Evolutionary conservation across 2,797 vertebrate genomes (phyloP).

Genomic region (Serranus cabrilla): DNA sequence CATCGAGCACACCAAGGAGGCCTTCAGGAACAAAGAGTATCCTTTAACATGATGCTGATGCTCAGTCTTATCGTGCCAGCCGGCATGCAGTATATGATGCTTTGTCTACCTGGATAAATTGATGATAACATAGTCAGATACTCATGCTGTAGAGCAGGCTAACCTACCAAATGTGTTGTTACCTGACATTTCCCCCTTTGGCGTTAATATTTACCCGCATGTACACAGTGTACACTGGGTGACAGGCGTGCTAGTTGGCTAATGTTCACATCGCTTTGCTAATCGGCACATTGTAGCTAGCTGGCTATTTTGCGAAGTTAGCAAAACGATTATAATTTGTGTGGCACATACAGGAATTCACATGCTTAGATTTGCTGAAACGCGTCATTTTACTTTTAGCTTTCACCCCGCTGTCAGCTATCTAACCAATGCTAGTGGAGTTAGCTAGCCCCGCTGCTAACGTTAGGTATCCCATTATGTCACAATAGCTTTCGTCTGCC

Average conservation of each 20-base stretch:
- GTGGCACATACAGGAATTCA: rapidly evolving
- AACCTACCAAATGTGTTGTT: slow-evolving; percentile 10
- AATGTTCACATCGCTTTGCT: slow-evolving; percentile 13
- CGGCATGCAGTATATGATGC: neutral
- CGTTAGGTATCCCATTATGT: slow-evolving; percentile 58
- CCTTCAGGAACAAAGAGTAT: slow-evolving; percentile 99
- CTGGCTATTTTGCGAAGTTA: neutral
- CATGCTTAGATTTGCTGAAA: neutral
- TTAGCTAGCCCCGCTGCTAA: slow-evolving; percentile 65
- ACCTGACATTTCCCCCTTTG: slow-evolving; percentile 30
- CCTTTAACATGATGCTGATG: slow-evolving; percentile 79
- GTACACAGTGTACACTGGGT: slow-evolving; percentile 34
- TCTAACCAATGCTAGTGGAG: slow-evolving; percentile 29
- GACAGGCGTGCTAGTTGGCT: slow-evolving; percentile 39
- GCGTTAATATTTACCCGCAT: slow-evolving; percentile 38
- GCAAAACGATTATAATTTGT: neutral
- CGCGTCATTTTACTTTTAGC: slow-evolving; percentile 24
- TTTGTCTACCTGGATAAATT: neutral
- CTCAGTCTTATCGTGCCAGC: slow-evolving; percentile 4
- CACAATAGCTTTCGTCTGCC: slow-evolving; percentile 56
- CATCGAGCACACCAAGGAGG: slow-evolving; percentile 95
- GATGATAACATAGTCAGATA: neutral
- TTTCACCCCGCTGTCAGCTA: slow-evolving; percentile 42
- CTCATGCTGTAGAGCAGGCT: no score
- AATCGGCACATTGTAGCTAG: neutral